phyloP scores from a whole-genome alignment of 2,888 invertebrate species.

The Microctonus hyperodae region DNA sequence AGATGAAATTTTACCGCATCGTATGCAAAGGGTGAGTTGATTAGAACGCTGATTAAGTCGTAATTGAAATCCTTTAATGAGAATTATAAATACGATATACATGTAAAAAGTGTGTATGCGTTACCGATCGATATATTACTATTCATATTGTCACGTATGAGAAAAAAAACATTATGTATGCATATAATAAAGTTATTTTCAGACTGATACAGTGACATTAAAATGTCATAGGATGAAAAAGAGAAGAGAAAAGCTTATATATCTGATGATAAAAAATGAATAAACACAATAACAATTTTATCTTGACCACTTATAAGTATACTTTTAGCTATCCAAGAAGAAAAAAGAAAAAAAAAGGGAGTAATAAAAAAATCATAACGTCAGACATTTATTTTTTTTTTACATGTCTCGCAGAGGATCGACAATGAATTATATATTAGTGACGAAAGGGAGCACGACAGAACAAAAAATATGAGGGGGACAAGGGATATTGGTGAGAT shows the following conservation, averaged over 20 bases:
- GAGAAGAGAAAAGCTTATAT: constrained; percentile 2
- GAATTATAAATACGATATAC: background rate
- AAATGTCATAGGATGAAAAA: constrained; percentile 11
- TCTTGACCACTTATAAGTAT: too few species aligned
- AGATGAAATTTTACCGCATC: constrained; percentile 48
- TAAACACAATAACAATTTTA: too few species aligned
- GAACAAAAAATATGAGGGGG: constrained; percentile 36
- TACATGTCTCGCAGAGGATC: constrained; percentile 45
- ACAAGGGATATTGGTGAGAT: constrained; percentile 15
- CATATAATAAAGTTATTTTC: constrained; percentile 11
- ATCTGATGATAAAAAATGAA: too few species aligned
- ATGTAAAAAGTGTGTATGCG: background rate
- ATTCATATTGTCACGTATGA: background rate
- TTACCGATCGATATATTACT: background rate
- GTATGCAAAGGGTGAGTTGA: constrained; percentile 56
- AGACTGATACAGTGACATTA: constrained; percentile 10
- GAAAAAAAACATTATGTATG: background rate
- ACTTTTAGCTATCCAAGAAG: background rate
- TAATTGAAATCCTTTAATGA: background rate
- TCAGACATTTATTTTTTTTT: background rate
- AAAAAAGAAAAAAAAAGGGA: background rate
- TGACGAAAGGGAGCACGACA: constrained; percentile 47
- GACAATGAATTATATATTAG: constrained; percentile 57
- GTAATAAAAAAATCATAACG: background rate
- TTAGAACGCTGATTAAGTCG: constrained; percentile 1